A percentile compares a stretch with the other conserved stretches of the same genome.
Evolutionary conservation across 2,888 invertebrate species (phyloP).

Genomic region (Idaea biselata): DNA sequence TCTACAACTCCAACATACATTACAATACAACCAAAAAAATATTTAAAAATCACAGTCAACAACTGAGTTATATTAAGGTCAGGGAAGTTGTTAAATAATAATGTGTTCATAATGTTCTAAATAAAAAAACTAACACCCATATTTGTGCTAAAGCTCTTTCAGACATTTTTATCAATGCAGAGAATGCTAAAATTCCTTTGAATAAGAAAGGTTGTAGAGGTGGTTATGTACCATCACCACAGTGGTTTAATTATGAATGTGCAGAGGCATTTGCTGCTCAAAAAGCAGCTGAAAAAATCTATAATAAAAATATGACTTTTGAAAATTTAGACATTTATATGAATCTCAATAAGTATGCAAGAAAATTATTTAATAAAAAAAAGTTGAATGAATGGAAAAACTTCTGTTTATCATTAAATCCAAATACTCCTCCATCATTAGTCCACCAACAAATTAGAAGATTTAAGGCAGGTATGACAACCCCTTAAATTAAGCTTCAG

Average conservation of each 20-base stretch:
- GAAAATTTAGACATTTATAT: neutral
- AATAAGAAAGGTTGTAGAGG: neutral
- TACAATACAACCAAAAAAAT: too few relatives aligned
- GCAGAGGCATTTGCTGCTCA: too few relatives aligned
- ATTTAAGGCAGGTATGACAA: neutral
- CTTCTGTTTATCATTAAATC: too few relatives aligned
- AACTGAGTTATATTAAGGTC: too few relatives aligned
- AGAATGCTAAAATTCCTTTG: neutral
- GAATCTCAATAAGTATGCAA: neutral
- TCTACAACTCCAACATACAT: too few relatives aligned
- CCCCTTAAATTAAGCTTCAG: too few relatives aligned
- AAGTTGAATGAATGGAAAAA: neutral
- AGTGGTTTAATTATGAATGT: neutral
- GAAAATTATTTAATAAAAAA: neutral
- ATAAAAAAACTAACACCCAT: neutral
- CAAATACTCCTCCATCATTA: too few relatives aligned
- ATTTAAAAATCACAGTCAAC: too few relatives aligned
- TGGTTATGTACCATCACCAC: neutral
- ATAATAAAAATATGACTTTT: neutral
- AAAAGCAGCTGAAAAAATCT: neutral
- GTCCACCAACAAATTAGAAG: too few relatives aligned
- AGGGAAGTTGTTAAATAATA: too few relatives aligned
- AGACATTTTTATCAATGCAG: neutral
- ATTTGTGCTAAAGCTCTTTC: neutral
- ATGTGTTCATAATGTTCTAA: too few relatives aligned